phyloP scores from a whole-genome alignment of 2,888 invertebrate species.

The Nysson spinosus region DNA sequence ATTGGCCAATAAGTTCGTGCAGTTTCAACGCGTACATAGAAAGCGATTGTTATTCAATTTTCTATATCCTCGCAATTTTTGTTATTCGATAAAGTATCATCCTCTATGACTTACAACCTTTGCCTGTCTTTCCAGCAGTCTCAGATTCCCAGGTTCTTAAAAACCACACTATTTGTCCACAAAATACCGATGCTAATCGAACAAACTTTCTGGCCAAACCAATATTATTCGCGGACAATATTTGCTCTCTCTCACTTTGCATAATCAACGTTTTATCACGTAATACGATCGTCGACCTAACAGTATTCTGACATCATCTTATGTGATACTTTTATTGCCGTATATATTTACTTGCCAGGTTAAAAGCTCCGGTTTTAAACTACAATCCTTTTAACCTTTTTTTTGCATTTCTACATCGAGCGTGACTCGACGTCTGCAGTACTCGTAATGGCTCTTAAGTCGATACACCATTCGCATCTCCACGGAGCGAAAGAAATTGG shows the following conservation, averaged over 20 bases:
- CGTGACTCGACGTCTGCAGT: not conserved
- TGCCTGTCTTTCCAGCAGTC: too few species aligned
- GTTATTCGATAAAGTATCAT: too few species aligned
- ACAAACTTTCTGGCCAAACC: not conserved
- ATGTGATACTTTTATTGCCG: slow-evolving; percentile 7
- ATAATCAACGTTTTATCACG: slow-evolving; percentile 10
- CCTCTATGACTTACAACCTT: too few species aligned
- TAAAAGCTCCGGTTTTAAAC: not conserved
- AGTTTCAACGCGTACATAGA: too few species aligned
- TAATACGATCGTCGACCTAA: slow-evolving; percentile 30
- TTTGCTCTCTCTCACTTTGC: not conserved
- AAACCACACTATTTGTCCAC: not conserved
- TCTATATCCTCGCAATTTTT: too few species aligned
- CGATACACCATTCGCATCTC: not conserved
- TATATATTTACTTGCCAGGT: not conserved
- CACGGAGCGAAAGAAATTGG: not conserved
- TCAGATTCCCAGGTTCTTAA: too few species aligned
- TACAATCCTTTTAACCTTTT: not conserved
- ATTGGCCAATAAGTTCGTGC: too few species aligned
- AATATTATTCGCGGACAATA: not conserved
- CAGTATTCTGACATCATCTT: slow-evolving; percentile 18
- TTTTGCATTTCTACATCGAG: not conserved
- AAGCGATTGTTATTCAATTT: too few species aligned
- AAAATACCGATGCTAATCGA: not conserved
- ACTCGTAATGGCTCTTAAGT: not conserved